These are phyloP conservation scores for Parascotia fuliginaria DNA, from an alignment of 2,888 invertebrate genomes.

Conservation along the genomic window DNA sequence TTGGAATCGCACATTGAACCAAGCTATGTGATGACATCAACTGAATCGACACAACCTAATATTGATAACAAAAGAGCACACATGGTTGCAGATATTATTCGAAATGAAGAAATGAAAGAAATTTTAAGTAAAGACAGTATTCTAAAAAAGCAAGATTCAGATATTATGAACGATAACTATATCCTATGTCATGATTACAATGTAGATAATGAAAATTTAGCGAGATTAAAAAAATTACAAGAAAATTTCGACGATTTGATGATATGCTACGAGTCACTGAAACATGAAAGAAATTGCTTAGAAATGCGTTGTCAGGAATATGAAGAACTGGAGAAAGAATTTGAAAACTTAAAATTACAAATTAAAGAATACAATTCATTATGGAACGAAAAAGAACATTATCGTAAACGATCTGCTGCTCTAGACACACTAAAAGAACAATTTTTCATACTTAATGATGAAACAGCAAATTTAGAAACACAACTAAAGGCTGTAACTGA, in stretches of 20 bases:
- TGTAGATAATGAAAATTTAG: constrained; percentile 68
- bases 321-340: constrained; percentile 67
- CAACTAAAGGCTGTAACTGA: constrained; percentile 72
- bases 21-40: constrained; percentile 60
- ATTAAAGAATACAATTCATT: constrained; percentile 69
- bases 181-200: constrained; percentile 52
- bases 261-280: constrained; percentile 69
- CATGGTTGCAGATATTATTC: constrained; percentile 77
- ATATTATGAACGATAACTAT: constrained; percentile 45
- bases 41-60: constrained; percentile 47
- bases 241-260: constrained; percentile 70
- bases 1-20: constrained; percentile 54
- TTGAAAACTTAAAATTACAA: constrained; percentile 58
- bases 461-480: constrained; percentile 70
- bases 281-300: constrained; percentile 67
- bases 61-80: constrained; percentile 70
- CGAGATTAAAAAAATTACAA: constrained; percentile 71
- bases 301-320: constrained; percentile 62
- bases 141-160: constrained; percentile 41
- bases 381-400: constrained; percentile 78
- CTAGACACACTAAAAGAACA: constrained; percentile 73
- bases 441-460: constrained; percentile 69
- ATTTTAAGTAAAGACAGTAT: constrained; percentile 63
- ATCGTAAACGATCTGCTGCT: constrained; percentile 67
- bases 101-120: constrained; percentile 76